Evolutionary conservation across 23 tunicate genomes (phyloP).

Genomic region (Diplosoma virens): DNA sequence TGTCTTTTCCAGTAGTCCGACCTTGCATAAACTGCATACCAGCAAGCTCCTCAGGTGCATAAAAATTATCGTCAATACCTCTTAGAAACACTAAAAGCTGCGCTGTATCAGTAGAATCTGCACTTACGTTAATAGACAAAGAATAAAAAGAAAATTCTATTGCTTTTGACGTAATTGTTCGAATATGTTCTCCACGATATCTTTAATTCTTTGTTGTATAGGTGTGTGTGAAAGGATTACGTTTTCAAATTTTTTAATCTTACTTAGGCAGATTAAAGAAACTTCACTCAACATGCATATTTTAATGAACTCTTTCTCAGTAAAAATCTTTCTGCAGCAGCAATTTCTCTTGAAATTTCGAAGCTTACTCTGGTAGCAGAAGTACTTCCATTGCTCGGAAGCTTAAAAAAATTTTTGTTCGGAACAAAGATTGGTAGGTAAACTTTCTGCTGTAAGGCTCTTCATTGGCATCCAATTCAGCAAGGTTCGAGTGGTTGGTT

Average conservation of each 20-base stretch:
- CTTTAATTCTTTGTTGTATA: slow-evolving; percentile 33
- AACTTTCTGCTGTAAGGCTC: too few species aligned
- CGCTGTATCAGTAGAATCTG: slow-evolving; percentile 31
- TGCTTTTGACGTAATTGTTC: slow-evolving; percentile 5
- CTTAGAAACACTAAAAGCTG: slow-evolving; percentile 55
- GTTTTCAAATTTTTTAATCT: slow-evolving; percentile 16
- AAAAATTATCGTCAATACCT: slow-evolving; percentile 41
- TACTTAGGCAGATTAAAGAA: slow-evolving; percentile 13
- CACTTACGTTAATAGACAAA: slow-evolving; percentile 33
- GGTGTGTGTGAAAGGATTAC: slow-evolving; percentile 34
- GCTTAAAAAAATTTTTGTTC: too few species aligned
- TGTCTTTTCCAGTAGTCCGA: slow-evolving; percentile 47
- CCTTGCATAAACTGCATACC: slow-evolving; percentile 51
- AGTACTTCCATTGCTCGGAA: too few species aligned
- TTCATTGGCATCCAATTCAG: too few species aligned
- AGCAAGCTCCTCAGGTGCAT: slow-evolving; percentile 41
- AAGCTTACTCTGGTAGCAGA: too few species aligned
- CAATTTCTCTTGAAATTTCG: too few species aligned
- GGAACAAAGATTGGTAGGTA: too few species aligned
- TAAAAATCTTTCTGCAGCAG: slow-evolving; percentile 27
- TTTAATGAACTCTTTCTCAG: slow-evolving; percentile 36
- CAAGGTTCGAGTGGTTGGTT: too few species aligned
- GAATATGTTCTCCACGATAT: slow-evolving; percentile 21
- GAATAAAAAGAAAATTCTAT: slow-evolving; percentile 21
- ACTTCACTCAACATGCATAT: slow-evolving; percentile 25